These are phyloP conservation scores for Camponotus floridanus DNA, from an alignment of 1,140 invertebrate species.

Conservation along the genomic window DNA sequence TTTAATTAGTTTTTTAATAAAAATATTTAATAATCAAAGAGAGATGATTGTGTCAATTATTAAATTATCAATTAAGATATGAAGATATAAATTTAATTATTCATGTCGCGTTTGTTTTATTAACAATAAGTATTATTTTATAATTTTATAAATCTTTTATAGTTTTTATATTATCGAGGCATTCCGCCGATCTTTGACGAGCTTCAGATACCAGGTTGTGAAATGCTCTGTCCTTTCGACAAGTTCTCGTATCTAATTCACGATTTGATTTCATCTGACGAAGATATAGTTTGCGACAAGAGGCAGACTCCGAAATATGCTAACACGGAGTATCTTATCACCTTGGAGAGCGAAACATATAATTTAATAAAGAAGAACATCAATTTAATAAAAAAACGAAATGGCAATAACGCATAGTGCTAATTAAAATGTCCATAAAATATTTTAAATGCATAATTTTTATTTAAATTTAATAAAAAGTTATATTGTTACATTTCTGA, in stretches of 20 bases:
- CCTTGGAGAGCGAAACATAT: not conserved
- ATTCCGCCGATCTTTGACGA: conserved; percentile 84
- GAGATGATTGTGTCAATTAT: no score
- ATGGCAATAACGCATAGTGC: not conserved
- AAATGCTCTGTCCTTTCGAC: conserved; percentile 86
- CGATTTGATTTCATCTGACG: conserved; percentile 65
- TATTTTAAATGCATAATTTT: not conserved
- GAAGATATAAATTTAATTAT: not conserved
- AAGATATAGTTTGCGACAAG: conserved; percentile 72
- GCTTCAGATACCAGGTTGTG: conserved; percentile 87
- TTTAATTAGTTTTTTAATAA: conserved; percentile 66
- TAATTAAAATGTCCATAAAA: not conserved
- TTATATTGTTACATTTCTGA: not conserved
- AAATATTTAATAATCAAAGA: not conserved
- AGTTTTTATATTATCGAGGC: conserved; percentile 84
- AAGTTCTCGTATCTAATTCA: conserved; percentile 56
- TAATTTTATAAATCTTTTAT: not conserved
- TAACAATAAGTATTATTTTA: not conserved
- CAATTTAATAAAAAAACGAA: not conserved
- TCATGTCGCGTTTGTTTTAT: not conserved
- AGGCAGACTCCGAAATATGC: not conserved
- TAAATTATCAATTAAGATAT: not conserved
- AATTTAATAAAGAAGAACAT: conserved; percentile 31
- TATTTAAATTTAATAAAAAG: conserved; percentile 2
- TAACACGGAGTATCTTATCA: not conserved